A percentile compares a stretch with the other conserved stretches of the same genome.
These are phyloP conservation scores for Uloborus plumipes DNA, from an alignment of 2,888 invertebrate genomes.

Conservation along the genomic window DNA sequence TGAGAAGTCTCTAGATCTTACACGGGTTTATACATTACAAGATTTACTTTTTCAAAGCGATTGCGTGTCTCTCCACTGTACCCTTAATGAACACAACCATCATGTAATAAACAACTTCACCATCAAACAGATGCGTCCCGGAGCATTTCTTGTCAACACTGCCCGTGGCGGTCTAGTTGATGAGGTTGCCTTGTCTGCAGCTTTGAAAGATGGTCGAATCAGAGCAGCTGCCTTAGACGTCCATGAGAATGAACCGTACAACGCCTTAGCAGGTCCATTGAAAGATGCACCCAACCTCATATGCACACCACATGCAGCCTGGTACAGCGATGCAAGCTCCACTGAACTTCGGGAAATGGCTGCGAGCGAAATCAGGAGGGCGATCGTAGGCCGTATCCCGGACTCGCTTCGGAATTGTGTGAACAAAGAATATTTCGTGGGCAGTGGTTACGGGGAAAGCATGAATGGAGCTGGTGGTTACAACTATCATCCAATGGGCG, in stretches of 20 bases:
- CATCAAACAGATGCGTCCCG: slow-evolving; percentile 98
- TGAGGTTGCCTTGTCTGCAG: slow-evolving; percentile 94
- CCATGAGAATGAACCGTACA: slow-evolving; percentile 98
- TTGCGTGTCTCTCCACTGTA: slow-evolving; percentile 99
- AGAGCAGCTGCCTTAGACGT: slow-evolving; percentile 98
- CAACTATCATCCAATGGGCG: slow-evolving; percentile 68
- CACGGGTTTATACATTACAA: slow-evolving; percentile 95
- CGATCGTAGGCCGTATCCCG: slow-evolving; percentile 97
- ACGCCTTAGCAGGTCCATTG: slow-evolving; percentile 83
- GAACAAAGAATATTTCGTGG: slow-evolving; percentile 89
- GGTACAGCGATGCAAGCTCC: slow-evolving; percentile 98
- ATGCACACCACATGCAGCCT: slow-evolving; percentile 99
- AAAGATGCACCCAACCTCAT: slow-evolving; percentile 98
- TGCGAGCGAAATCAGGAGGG: slow-evolving; percentile 96
- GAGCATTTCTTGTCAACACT: slow-evolving; percentile 99
- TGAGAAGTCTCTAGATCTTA: slow-evolving; percentile 96
- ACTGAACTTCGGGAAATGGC: slow-evolving; percentile 98
- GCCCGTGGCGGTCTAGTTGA: slow-evolving; percentile 97
- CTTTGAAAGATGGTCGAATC: slow-evolving; percentile 97
- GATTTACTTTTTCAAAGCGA: slow-evolving; percentile 98
- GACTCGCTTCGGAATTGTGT: slow-evolving; percentile 99
- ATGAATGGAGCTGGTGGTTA: slow-evolving; percentile 67
- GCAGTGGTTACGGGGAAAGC: slow-evolving; percentile 64
- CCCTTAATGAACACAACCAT: slow-evolving; percentile 98
- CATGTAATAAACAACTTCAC: slow-evolving; percentile 99